A percentile compares a stretch with the other conserved stretches of the same genome.
phyloP scores from a whole-genome alignment of 2,888 invertebrate species.

The Tiliacea aurago region DNA sequence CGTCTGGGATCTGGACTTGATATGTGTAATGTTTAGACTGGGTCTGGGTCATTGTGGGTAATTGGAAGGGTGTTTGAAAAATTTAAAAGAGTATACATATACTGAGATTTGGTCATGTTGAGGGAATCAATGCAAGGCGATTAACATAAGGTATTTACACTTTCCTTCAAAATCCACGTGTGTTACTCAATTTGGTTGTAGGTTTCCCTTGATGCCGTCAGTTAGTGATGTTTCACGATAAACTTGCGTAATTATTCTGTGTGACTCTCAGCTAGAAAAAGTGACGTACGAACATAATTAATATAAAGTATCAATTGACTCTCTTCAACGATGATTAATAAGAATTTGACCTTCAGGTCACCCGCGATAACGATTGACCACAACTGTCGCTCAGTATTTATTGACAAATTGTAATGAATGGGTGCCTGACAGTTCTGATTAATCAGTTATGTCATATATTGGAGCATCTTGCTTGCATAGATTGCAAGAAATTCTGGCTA shows the following conservation, averaged over 20 bases:
- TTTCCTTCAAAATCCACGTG: too few relatives aligned
- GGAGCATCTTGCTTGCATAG: background rate
- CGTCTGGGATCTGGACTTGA: background rate
- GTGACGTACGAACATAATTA: background rate
- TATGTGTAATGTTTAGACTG: background rate
- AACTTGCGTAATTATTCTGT: background rate
- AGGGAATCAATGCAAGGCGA: background rate
- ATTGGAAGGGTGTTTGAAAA: background rate
- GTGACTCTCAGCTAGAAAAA: background rate
- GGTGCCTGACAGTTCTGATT: slow-evolving; percentile 14
- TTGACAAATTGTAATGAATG: slow-evolving; percentile 24
- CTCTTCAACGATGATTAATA: slow-evolving; percentile 11
- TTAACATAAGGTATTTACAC: too few relatives aligned
- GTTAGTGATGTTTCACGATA: background rate
- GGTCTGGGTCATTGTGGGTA: background rate
- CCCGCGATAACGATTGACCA: background rate
- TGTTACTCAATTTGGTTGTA: background rate
- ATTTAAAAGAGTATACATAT: too few relatives aligned
- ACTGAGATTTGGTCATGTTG: background rate
- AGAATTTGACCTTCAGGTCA: slow-evolving; percentile 14
- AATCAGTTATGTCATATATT: background rate
- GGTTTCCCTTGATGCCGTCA: background rate
- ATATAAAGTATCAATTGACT: slow-evolving; percentile 11
- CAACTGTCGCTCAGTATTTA: slow-evolving; percentile 13
- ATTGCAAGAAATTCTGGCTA: background rate